Percentiles rank a stretch among this genome's conserved stretches.
Evolutionary conservation across 2,113 vertebrate genomes (phyloP).

Genomic region (Seriola quinqueradiata): DNA sequence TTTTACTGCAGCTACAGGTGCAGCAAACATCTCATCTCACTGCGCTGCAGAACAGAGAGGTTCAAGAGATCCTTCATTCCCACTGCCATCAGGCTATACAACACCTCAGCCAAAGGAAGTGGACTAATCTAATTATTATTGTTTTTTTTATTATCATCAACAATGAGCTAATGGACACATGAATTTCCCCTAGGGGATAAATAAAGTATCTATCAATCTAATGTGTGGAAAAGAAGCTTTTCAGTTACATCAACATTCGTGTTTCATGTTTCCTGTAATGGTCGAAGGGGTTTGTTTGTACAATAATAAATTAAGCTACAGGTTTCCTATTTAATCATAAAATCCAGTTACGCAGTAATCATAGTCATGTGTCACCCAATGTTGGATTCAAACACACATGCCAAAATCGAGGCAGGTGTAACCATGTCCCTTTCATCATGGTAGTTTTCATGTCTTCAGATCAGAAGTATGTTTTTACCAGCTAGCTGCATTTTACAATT

Average conservation of each 20-base stretch:
- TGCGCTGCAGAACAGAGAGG: no score
- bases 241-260: neutral
- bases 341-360: neutral
- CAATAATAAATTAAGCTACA: neutral
- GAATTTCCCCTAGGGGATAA: no score
- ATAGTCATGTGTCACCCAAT: neutral
- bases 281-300: neutral
- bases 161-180: no score
- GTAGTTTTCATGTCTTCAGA: neutral
- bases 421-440: neutral
- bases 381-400: neutral
- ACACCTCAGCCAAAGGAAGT: no score
- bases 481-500: neutral
- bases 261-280: neutral
- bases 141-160: no score
- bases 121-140: no score
- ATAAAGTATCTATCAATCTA: no score
- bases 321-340: neutral
- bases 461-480: slow-evolving; percentile 7
- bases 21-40: no score
- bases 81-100: no score
- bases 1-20: neutral
- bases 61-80: no score
- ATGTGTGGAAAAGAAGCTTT: neutral
- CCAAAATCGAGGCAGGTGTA: neutral